Evolutionary conservation across 2,113 vertebrate species (phyloP).

Genomic region (Erythrocercus mccallii): DNA sequence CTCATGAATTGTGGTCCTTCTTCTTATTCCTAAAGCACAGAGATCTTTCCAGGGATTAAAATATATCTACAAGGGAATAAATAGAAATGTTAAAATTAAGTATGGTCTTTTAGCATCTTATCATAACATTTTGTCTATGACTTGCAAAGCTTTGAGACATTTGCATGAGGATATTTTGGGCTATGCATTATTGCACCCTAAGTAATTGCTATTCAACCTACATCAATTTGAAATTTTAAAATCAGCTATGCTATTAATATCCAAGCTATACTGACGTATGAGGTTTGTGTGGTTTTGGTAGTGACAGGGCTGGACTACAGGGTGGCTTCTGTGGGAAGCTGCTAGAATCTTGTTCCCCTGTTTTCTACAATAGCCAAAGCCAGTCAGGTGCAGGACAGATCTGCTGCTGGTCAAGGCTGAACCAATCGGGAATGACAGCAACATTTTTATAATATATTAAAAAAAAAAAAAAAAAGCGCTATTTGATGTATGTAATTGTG

Average conservation of each 20-base stretch:
- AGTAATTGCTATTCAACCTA: not conserved
- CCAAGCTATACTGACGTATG: not conserved
- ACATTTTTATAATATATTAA: no score
- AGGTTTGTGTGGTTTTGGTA: not conserved
- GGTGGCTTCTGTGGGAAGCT: not conserved
- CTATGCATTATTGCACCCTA: not conserved
- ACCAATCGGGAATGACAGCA: not conserved
- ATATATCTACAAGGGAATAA: not conserved
- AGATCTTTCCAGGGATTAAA: not conserved
- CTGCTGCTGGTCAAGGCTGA: not conserved
- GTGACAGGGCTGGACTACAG: not conserved
- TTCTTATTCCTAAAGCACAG: not conserved
- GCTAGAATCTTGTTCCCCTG: not conserved
- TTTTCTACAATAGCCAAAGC: no score
- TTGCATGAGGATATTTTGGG: not conserved
- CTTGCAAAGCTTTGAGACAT: not conserved
- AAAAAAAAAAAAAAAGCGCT: not conserved
- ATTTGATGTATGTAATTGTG: not conserved
- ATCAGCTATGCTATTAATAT: not conserved
- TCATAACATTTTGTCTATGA: not conserved
- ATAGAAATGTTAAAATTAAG: not conserved
- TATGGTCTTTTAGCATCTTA: no score
- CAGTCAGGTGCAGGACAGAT: not conserved
- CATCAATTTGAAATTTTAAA: not conserved
- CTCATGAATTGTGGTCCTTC: not conserved